Evolutionary conservation across 2,888 invertebrate genomes (phyloP).

Genomic region (Drosophila kanekoi): DNA sequence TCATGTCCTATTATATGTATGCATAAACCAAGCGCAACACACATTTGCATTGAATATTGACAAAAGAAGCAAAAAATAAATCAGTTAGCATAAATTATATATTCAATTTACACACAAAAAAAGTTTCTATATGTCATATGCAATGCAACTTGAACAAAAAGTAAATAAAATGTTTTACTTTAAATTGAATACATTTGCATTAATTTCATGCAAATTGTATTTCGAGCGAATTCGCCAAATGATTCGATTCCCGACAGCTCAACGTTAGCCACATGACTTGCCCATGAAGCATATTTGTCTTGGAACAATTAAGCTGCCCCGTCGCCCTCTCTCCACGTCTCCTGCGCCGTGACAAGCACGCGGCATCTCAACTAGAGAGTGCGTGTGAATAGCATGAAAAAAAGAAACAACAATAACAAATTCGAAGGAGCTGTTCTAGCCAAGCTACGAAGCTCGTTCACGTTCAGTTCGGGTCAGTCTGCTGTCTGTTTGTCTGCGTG

Average conservation of each 20-base stretch:
- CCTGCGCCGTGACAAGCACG: not conserved
- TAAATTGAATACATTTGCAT: constrained; percentile 19
- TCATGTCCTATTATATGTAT: not conserved
- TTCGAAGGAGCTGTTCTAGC: constrained; percentile 20
- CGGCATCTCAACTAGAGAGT: constrained; percentile 3
- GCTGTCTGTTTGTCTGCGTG: not conserved
- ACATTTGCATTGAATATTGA: not conserved
- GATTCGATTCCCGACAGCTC: not conserved
- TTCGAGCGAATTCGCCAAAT: constrained; percentile 2
- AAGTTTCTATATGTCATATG: not conserved
- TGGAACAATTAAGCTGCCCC: not conserved
- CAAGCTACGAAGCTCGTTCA: constrained; percentile 9
- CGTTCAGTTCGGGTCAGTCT: not conserved
- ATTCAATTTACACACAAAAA: not conserved
- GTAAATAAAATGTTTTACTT: not conserved
- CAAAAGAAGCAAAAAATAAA: not conserved
- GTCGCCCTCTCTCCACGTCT: not conserved
- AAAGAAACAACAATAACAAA: constrained; percentile 4
- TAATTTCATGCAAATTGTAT: constrained; percentile 4
- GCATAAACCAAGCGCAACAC: not conserved
- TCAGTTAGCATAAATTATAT: not conserved
- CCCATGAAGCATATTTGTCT: constrained; percentile 14
- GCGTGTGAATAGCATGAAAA: too few species aligned
- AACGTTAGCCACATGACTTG: not conserved
- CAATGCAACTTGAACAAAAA: not conserved